A percentile compares a stretch with the other conserved stretches of the same genome.
These are phyloP conservation scores for Drosophila quadrilineata DNA, from an alignment of 1,140 invertebrate species.

Conservation along the genomic window DNA sequence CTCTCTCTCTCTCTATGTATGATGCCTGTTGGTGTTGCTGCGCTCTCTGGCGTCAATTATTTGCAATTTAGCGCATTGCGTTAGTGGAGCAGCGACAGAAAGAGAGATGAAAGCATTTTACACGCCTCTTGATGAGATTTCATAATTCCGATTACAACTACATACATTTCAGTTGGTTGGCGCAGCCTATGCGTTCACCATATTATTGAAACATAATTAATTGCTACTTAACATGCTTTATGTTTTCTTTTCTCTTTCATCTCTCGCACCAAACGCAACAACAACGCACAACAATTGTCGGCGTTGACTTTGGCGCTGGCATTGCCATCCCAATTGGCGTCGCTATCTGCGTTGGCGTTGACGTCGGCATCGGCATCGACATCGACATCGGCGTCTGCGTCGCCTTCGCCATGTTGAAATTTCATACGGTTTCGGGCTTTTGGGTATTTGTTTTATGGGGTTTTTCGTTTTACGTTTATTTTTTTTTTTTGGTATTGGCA, in stretches of 20 bases:
- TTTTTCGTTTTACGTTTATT: constrained; percentile 22
- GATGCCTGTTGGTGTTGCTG: constrained; percentile 36
- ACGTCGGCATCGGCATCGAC: not conserved
- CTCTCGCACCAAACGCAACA: constrained; percentile 2
- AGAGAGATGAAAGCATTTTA: constrained; percentile 20
- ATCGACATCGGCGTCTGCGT: not conserved
- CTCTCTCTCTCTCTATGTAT: constrained; percentile 7
- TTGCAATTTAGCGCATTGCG: constrained; percentile 60
- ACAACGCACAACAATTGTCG: constrained; percentile 1
- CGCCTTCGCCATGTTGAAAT: constrained; percentile 56
- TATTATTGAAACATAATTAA: constrained; percentile 69
- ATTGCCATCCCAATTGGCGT: not conserved
- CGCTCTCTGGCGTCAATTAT: constrained; percentile 68
- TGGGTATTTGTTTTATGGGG: constrained; percentile 30
- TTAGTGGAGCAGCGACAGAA: constrained; percentile 7
- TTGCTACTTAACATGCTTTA: constrained; percentile 59
- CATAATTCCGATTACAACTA: constrained; percentile 17
- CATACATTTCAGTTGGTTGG: constrained; percentile 22
- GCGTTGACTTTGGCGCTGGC: not conserved
- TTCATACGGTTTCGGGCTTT: constrained; percentile 30
- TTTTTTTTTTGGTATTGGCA: constrained; percentile 20
- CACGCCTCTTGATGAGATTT: not conserved
- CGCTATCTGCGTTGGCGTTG: not conserved
- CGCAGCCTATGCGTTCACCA: constrained; percentile 13
- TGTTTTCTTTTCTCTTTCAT: constrained; percentile 4